Evolutionary conservation across 2,888 invertebrate genomes (phyloP), one percentile per base, ranked within the genome.

Genomic region (Cyaniris semiargus): DNA sequence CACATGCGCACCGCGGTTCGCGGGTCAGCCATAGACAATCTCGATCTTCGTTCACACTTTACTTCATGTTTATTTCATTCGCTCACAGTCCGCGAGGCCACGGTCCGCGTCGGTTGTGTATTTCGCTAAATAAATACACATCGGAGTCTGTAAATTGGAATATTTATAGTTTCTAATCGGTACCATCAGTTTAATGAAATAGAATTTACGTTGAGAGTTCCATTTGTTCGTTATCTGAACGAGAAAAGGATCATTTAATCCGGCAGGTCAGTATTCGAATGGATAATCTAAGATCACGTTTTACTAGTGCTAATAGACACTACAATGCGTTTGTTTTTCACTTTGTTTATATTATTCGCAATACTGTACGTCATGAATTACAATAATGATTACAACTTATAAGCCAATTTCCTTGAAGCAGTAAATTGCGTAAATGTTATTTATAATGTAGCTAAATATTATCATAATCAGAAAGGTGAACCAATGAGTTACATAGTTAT

Each of bases 1-100:
- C 89, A 89, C 90, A 88, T 87, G 89, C 89, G 90, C 85, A 76
- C 13, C 48, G 53, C 53, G 53, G 53, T 53, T 77, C 72, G 72
- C 82, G 83, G 79, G 79, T 82, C 85, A 85, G 85, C 83, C 82
- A 80, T 81, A 80, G 80, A 81, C 82, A 84, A 86, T 83, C 66
- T 31, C 85, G 85, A 83, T 85, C n/a, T 74, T 53, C 74, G 27
- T 27, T 74, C 74, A 5, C n/a, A n/a, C n/a, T n/a, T n/a, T n/a
- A n/a, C 83, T 85, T 83, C 81, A 83, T 80, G 82, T 58, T 60
- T 75, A 53, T 58, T 75, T 76, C 78, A 79, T 76, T 58, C 58
- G 60, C 76, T 78, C 77, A 76, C 72, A 72, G 21, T 38, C 38
- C 72, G 72, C 71, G 71, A 86, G 82, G 81, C 79, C 85, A 85